Base-by-base conservation (phyloP, 2,113 vertebrate species). In the Chaetorhynchus papuensis region DNA sequence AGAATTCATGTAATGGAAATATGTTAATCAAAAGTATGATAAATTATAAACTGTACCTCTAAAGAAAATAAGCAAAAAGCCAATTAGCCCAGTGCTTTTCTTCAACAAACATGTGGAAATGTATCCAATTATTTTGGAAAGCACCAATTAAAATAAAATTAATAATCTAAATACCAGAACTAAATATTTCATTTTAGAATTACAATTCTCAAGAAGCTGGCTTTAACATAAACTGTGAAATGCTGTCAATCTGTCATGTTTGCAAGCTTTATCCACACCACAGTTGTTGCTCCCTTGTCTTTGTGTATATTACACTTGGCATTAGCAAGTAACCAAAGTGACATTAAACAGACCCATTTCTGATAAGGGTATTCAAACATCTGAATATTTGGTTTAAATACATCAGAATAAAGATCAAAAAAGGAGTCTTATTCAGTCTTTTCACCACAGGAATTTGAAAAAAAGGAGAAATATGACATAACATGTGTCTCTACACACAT, bases 161-260 rank as follows among this genome's bases (percentile, higher is more conserved):
- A 96, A 97, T 93, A 94, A 95, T 95, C 90, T 86, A 94, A 94
- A 93, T 64, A 87, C 22, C 60, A 91, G 77, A 90, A 96, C 37
- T 75, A 90, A 96, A 96, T 94, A 96, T 94, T 97, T 96, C n/a
- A 95, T 96, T 97, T 96, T 94, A 95, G 96, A 97, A 97, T 97
- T 96, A 95, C 63, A 86, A 97, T 97, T 97, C 95, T 96, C 94
- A 97, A 94, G 96, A 96, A 97, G 91, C 90, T 97, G 94, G 41
- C 95, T 97, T 96, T 97, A 98, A 94, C 68, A 96, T 93, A 95
- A 98, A 94, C 97, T 97, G 96, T 98, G 97, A 97, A 97, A 83
- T 59, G 93, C 60, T 94, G 84, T 66, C 47, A 41, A 60, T 93
- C 89, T 90, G 88, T 87, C 87, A 54, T 54, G 66, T 97, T 97